These are phyloP conservation scores for Montipora cactus DNA, from an alignment of 64 coral and sea anemone species.

Conservation along the genomic window DNA sequence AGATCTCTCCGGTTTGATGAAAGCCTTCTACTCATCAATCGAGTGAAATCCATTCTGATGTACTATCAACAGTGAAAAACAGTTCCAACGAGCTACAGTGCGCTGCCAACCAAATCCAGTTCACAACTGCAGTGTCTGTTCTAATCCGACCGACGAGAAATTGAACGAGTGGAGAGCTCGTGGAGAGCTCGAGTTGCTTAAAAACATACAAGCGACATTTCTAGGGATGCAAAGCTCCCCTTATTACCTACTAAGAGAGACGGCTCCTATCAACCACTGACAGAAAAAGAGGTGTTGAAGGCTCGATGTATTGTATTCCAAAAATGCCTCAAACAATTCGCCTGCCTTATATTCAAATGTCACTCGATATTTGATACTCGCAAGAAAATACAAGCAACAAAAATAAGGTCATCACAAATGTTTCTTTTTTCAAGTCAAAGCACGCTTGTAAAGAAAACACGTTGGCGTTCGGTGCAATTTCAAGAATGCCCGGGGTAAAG, in stretches of 20 bases:
- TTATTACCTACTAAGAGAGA: background rate
- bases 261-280: background rate
- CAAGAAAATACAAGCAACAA: background rate
- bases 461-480: background rate
- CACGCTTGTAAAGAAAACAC: constrained; percentile 27
- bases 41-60: background rate
- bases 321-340: constrained; percentile 24
- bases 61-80: background rate
- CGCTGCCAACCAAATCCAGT: background rate
- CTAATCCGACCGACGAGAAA: background rate
- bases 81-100: background rate
- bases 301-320: constrained; percentile 1
- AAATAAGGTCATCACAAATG: constrained; percentile 26
- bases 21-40: background rate
- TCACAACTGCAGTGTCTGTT: background rate
- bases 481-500: constrained; percentile 13
- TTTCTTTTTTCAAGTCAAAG: constrained; percentile 41
- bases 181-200: constrained; percentile 9
- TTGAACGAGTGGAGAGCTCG: background rate
- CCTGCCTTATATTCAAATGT: background rate
- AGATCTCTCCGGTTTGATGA: constrained; percentile 28
- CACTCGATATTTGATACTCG: constrained; percentile 13
- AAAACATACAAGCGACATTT: background rate
- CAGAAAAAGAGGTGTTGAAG: background rate
- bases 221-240: background rate